Base-by-base conservation (phyloP, 2,797 vertebrate genomes). In the Graptemys geographica region DNA sequence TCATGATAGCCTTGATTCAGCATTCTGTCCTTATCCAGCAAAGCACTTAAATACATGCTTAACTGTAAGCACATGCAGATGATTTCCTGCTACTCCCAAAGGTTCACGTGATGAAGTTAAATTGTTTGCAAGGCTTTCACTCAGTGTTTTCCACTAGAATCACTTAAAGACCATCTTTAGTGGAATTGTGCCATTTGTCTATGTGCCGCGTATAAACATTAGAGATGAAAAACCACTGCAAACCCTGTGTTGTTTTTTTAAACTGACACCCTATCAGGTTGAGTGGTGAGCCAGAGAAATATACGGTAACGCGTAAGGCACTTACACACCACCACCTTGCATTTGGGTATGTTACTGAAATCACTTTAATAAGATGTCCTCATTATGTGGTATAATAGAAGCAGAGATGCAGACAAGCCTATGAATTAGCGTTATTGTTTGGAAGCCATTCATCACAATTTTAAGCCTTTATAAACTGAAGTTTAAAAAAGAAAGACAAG, bases 61-160 rank as follows among this genome's bases (percentile, higher is more conserved):
- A 96, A 90, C 87, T 93, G 5, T 6, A 93, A 96, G 44, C 86
- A 91, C 44, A 88, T 92, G 88, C 94, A 94, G 93, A 95, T 95
- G 90, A 95, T 81, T 94, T 94, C 80, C 83, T 88, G 65, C 82
- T 93, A 16, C 44, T 94, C 81, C 89, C 65, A 69, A 95, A 94
- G 91, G 91, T 88, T 86, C 93, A 88, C 53, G 41, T 92, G 96
- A 95, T 91, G n/a, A 4, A 83, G 81, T 65, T 49, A 85, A 90
- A 57, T 89, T 19, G 1, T 25, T 86, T 86, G 53, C 6, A 47
- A 44, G 52, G 41, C 52, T 53, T 51, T 56, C 69, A 47, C 53
- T 76, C 69, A 44, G 11, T 47, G 31, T 56, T 86, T 96, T 94
- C 85, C 91, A 44, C 93, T 92, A 82, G 79, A 93, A 80, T 86